A percentile compares a stretch with the other conserved stretches of the same genome.
Conservation (phyloP, 2,797 vertebrate species). For the Pampus argenteus region DNA sequence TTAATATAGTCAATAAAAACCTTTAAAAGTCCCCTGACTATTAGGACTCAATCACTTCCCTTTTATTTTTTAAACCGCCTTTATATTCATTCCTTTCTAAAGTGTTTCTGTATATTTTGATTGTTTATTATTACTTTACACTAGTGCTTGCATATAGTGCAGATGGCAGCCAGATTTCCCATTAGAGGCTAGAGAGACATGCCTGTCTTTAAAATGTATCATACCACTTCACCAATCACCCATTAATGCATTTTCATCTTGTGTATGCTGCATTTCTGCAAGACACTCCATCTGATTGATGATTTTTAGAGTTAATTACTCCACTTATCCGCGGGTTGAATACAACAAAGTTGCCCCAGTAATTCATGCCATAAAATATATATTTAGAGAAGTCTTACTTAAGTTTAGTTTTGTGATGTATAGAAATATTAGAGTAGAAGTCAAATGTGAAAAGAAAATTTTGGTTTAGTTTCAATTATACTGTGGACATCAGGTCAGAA, state of each 20-base stretch:
- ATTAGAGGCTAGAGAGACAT: conserved; percentile 3
- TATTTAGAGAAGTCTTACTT: neutral
- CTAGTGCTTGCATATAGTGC: too few species aligned
- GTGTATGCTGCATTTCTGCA: conserved; percentile 25
- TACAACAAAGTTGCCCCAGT: neutral
- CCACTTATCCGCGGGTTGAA: neutral
- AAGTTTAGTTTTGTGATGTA: neutral
- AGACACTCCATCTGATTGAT: conserved; percentile 8
- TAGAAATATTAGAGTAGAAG: neutral
- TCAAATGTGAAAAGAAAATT: neutral
- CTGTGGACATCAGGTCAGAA: neutral
- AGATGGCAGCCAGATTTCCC: conserved; percentile 17
- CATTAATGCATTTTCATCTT: conserved; percentile 24
- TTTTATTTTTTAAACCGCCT: neutral
- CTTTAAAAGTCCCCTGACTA: neutral
- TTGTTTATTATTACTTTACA: conserved; percentile 9
- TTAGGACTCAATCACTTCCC: neutral
- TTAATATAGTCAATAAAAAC: neutral
- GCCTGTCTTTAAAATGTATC: neutral
- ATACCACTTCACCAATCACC: conserved; percentile 11
- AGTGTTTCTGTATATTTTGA: neutral
- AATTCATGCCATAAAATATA: neutral
- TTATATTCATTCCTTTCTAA: neutral
- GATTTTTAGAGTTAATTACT: conserved; percentile 18
- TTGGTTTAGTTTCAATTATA: neutral